Conservation (phyloP, 2,888 invertebrate genomes). For the Psylliodes chrysocephalus region DNA sequence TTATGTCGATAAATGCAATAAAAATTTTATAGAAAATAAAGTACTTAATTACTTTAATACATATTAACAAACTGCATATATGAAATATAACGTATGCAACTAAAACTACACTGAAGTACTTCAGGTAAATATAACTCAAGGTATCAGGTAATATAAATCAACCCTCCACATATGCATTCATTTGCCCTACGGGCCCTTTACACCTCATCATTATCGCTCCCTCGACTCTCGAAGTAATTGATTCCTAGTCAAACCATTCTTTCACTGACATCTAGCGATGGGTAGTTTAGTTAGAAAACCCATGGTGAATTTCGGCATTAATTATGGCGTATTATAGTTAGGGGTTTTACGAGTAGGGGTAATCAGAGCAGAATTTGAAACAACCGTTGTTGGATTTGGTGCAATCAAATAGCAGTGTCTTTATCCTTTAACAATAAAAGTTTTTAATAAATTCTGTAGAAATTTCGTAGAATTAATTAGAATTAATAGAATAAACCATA, state of each 20-base stretch:
- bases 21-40: too few relatives aligned
- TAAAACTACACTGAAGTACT: conserved; percentile 18
- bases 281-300: conserved; percentile 29
- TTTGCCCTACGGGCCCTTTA: conserved; percentile 11
- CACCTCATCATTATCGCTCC: conserved; percentile 25
- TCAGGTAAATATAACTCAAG: conserved; percentile 19
- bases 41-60: too few relatives aligned
- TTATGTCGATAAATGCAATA: too few relatives aligned
- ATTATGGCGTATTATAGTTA: conserved; percentile 9
- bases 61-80: background rate
- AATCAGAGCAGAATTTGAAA: conserved; percentile 2
- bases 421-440: too few relatives aligned
- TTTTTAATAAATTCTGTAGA: too few relatives aligned
- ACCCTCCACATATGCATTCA: background rate
- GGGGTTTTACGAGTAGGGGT: background rate
- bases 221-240: conserved; percentile 16
- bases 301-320: background rate
- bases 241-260: conserved; percentile 11
- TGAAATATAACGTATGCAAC: conserved; percentile 30
- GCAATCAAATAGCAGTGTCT: too few relatives aligned
- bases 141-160: conserved; percentile 3
- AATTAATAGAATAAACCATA: too few relatives aligned
- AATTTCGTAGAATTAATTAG: too few relatives aligned
- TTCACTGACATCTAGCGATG: conserved; percentile 32
- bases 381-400: too few relatives aligned